Evolutionary conservation across 2,113 vertebrate species (phyloP), one percentile per base, ranked within the genome.

Genomic region (Mesembrinibis cayennensis): DNA sequence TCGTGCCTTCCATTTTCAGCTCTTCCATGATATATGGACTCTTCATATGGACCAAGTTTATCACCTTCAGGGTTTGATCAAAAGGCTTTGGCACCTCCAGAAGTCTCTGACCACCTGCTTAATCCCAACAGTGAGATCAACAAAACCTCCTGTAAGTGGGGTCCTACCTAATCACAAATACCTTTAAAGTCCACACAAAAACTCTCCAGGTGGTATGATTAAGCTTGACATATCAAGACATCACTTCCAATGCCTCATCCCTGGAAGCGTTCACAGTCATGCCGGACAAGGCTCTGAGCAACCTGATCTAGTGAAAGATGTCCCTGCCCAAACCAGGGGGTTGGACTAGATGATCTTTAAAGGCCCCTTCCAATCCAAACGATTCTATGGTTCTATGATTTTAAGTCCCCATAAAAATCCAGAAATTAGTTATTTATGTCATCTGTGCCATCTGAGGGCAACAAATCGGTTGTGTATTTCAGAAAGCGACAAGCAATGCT

Each of bases 251-350:
- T 30, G n/a, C 13, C 17, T 56, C n/a, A n/a, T 20, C 30, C 34
- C 1, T n/a, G 11, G 20, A 63, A 65, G 67, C 1, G 3, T 47
- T 63, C 19, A 56, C 0, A 1, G 27, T 38, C 27, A 40, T 2
- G 6, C 6, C 49, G 16, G 42, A 55, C 1, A 1, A 49, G 49
- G 15, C 66, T 80, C 40, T 23, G 66, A 71, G 34, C 11, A 63
- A 55, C 19, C 34, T 72, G 4, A 11, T 40, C 12, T 49, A 49
- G 23, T 80, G 19, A 38, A n/a, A 72, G 16, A 11, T 53, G 27
- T 45, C 36, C 36, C 73, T 38, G 21, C 34, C 21, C 38, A 22
- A 2, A 45, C 3, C 26, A 61, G 34, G 7, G 6, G 8, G 21
- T 9, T 47, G 34, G 29, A 63, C n/a, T 40, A 62, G 34, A 45